Evolutionary conservation across 2,888 invertebrate genomes (phyloP).

Genomic region (Zelleria hepariella): DNA sequence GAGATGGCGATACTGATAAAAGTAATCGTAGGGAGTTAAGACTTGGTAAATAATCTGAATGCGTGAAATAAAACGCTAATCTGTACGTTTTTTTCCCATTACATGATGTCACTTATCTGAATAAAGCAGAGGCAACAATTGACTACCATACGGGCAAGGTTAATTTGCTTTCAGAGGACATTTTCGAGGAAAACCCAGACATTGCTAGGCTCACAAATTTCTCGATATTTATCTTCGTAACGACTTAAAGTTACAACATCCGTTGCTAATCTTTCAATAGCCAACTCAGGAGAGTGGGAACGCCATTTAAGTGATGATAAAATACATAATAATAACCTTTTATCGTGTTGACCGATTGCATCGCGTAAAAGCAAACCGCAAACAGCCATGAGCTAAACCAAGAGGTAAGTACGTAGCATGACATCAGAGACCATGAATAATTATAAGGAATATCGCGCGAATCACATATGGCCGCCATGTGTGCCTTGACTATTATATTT

Average conservation of each 20-base stretch:
- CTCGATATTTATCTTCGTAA: background rate
- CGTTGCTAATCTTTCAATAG: background rate
- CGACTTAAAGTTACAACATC: background rate
- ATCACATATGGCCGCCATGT: slow-evolving; percentile 5
- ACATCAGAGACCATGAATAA: background rate
- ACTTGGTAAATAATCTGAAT: background rate
- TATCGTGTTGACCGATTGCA: background rate
- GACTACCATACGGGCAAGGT: background rate
- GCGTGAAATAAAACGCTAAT: background rate
- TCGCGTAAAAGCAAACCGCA: background rate
- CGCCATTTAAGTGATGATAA: background rate
- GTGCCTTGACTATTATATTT: background rate
- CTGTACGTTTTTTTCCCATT: background rate
- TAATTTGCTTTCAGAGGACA: background rate
- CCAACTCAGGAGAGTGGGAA: background rate
- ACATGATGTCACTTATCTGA: background rate
- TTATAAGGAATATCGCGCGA: slow-evolving; percentile 1
- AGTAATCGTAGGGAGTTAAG: background rate
- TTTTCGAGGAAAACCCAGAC: background rate
- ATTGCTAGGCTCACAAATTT: background rate
- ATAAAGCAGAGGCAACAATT: background rate
- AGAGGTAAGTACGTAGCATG: background rate
- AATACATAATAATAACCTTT: background rate
- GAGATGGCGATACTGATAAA: background rate
- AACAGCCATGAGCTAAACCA: background rate